Conservation (phyloP, 53 echinoderm and acorn worm species). For the Hippasteria phrygiana region DNA sequence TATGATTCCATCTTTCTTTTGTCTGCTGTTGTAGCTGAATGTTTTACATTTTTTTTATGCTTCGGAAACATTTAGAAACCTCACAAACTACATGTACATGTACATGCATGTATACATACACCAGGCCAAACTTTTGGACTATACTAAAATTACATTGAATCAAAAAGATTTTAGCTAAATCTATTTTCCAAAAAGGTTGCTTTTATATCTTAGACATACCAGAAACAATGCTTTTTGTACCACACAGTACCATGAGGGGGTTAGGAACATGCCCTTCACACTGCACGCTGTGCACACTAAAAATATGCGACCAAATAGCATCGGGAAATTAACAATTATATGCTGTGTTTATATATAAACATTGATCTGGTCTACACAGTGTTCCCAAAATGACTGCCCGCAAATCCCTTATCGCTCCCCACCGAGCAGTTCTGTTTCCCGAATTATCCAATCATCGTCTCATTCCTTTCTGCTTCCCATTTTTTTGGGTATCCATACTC, state of each 20-base stretch:
- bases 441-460: conserved; percentile 48
- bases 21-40: too few relatives aligned
- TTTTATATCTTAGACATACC: neutral
- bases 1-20: too few relatives aligned
- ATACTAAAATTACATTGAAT: too few relatives aligned
- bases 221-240: neutral
- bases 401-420: conserved; percentile 17
- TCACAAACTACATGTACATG: too few relatives aligned
- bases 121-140: too few relatives aligned
- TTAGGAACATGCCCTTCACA: neutral
- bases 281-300: conserved; percentile 1
- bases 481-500: conserved; percentile 3
- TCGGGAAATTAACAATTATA: conserved; percentile 62
- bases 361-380: conserved; percentile 24
- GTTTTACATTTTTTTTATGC: too few relatives aligned
- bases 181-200: too few relatives aligned
- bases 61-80: too few relatives aligned
- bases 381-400: conserved; percentile 54
- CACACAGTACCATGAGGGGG: neutral
- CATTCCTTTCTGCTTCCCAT: neutral
- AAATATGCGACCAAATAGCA: conserved; percentile 46
- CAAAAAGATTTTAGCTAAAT: too few relatives aligned
- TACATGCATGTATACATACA: too few relatives aligned
- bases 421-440: conserved; percentile 56
- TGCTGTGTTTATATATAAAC: conserved; percentile 42